phyloP scores from a whole-genome alignment of 2,888 invertebrate genomes.

The Sepioteuthis lessoniana region DNA sequence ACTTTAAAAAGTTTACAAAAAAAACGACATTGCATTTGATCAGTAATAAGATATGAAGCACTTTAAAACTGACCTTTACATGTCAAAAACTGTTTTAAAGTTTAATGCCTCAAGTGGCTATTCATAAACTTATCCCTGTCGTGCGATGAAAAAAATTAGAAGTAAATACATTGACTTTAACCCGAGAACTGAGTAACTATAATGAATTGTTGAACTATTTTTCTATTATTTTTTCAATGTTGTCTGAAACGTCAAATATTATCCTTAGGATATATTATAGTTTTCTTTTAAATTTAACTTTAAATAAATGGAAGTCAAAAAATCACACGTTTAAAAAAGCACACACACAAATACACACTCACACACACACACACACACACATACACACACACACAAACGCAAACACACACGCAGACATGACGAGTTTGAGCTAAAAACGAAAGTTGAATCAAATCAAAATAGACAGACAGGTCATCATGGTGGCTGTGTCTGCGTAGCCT shows the following conservation, averaged over 20 bases:
- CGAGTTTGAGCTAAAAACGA: background rate
- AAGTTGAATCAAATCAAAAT: background rate
- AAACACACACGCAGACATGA: background rate
- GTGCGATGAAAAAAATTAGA: background rate
- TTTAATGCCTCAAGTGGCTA: background rate
- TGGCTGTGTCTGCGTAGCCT: background rate
- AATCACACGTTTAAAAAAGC: background rate
- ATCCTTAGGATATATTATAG: background rate
- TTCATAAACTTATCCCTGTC: constrained; percentile 16
- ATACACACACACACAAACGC: no score
- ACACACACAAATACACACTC: background rate
- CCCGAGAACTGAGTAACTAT: background rate
- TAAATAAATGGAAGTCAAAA: background rate
- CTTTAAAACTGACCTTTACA: background rate
- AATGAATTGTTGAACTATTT: background rate
- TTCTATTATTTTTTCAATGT: background rate
- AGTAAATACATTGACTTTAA: background rate
- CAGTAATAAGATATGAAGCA: constrained; percentile 10
- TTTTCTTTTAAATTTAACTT: constrained; percentile 6
- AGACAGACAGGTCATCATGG: background rate
- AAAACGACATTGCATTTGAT: background rate
- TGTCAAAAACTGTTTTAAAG: background rate
- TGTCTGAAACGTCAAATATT: background rate
- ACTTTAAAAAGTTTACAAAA: background rate
- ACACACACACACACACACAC: no score